A percentile compares a stretch with the other conserved stretches of the same genome.
These are phyloP conservation scores for Aradophagus sp. DNA, from an alignment of 1,140 invertebrate species.

Conservation along the genomic window DNA sequence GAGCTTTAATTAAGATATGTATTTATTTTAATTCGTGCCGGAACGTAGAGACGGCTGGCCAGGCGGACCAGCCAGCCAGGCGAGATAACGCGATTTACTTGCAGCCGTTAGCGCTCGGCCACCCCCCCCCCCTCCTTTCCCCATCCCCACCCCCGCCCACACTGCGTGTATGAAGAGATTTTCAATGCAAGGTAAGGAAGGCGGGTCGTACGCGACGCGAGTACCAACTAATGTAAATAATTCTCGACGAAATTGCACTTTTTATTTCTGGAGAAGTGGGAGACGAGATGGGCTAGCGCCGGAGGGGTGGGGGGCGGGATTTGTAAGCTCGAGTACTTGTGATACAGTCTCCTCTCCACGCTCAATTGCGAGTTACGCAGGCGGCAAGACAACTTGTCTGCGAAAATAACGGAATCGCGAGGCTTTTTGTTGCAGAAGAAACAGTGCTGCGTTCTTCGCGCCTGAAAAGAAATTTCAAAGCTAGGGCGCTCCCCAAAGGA, in stretches of 20 bases:
- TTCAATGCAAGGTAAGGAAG: constrained; percentile 71
- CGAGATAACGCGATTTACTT: constrained; percentile 73
- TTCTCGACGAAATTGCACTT: constrained; percentile 57
- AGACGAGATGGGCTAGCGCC: constrained; percentile 28
- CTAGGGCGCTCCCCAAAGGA: constrained; percentile 44
- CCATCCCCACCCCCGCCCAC: too few species aligned
- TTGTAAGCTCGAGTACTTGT: constrained; percentile 54
- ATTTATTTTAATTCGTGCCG: constrained; percentile 74
- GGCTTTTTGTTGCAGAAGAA: constrained; percentile 58
- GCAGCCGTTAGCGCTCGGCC: constrained; percentile 64
- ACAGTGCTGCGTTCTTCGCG: constrained; percentile 49
- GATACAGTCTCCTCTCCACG: constrained; percentile 47
- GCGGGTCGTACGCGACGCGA: constrained; percentile 54
- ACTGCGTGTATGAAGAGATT: constrained; percentile 64
- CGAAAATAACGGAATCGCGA: constrained; percentile 51
- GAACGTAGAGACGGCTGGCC: constrained; percentile 62
- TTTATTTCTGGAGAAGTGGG: constrained; percentile 43
- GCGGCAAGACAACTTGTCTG: constrained; percentile 54
- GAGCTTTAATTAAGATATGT: constrained; percentile 75
- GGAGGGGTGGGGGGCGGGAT: constrained; percentile 22
- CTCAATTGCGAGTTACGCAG: constrained; percentile 57
- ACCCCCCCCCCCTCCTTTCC: too few species aligned
- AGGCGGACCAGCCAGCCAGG: constrained; percentile 52
- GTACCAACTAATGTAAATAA: constrained; percentile 65
- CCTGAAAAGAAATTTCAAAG: constrained; percentile 51